These are phyloP conservation scores for Labroides dimidiatus DNA, from an alignment of 2,797 vertebrate genomes.

Conservation along the genomic window DNA sequence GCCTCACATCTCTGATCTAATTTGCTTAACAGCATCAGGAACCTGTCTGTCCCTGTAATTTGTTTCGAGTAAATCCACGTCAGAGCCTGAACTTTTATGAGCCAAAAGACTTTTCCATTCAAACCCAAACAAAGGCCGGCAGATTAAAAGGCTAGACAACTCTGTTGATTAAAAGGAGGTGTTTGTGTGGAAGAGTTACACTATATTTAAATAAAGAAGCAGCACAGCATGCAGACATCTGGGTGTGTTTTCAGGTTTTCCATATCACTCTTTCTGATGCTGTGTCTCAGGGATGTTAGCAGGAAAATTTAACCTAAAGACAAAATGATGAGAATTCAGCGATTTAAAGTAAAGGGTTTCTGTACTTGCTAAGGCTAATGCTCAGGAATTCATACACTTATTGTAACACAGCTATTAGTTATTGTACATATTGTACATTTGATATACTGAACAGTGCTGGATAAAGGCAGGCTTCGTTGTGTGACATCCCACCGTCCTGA, in stretches of 20 bases:
- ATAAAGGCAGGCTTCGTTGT: too few species aligned
- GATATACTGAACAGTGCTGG: too few species aligned
- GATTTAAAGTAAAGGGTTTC: too few species aligned
- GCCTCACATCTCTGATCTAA: slow-evolving; percentile 80
- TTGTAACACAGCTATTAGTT: too few species aligned
- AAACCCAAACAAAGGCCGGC: slow-evolving; percentile 32
- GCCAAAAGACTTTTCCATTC: slow-evolving; percentile 54
- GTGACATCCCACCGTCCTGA: too few species aligned
- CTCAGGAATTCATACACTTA: too few species aligned
- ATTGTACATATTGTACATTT: too few species aligned
- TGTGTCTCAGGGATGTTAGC: too few species aligned
- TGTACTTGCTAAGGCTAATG: too few species aligned
- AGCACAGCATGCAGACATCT: neutral
- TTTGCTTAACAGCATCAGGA: slow-evolving; percentile 85
- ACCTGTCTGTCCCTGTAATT: slow-evolving; percentile 76
- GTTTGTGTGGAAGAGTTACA: neutral
- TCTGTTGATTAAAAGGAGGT: slow-evolving; percentile 44
- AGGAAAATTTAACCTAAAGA: too few species aligned
- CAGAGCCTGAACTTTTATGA: slow-evolving; percentile 68
- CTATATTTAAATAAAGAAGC: neutral
- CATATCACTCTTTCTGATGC: too few species aligned
- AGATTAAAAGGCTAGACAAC: slow-evolving; percentile 20
- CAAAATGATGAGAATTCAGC: too few species aligned
- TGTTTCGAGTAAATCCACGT: slow-evolving; percentile 72
- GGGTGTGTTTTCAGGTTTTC: neutral